Base-by-base conservation (phyloP, 2,113 vertebrate species). In the Myiagra hebetior region DNA sequence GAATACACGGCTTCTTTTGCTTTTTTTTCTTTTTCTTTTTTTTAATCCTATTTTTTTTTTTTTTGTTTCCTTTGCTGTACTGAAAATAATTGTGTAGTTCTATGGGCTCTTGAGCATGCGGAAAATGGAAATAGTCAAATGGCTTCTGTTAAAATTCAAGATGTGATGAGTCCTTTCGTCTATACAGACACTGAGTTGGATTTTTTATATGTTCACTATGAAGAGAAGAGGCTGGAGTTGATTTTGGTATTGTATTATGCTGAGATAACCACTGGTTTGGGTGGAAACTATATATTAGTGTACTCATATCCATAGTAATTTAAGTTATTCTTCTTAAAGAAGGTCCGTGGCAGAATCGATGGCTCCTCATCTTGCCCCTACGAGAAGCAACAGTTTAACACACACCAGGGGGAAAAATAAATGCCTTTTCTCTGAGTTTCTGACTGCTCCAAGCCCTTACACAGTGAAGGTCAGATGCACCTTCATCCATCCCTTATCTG, bases 401-500 rank as follows among this genome's bases (percentile, higher is more conserved):
- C 27, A n/a, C 14, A 86, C 50, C 7, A 22, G 17, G 22, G 22
- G 22, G 4, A 2, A 21, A 67, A 94, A 83, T n/a, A 41, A 69
- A 41, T 92, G 65, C 5, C 18, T 91, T 89, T 91, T 52, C 73
- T 59, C 47, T 7, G 53, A 73, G 56, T 64, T 70, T 89, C 24
- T 90, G 53, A 15, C n/a, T 90, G 57, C 91, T 85, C 65, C 59
- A 28, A 85, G 85, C 85, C 91, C 83, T 77, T 68, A 76, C 50
- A 26, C 31, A 21, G 8, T 24, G 92, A 97, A 95, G 95, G 96
- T 96, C 95, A 69, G 27, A 50, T 5, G 16, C 63, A 83, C 89
- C 89, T 94, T 80, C 91, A 87, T 93, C 59, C 89, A 89, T 92
- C 82, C 93, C 94, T 95, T 95, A 85, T 87, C 91, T 95, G 81